These are phyloP conservation scores for Cephus sareptanus DNA, from an alignment of 2,888 invertebrate species.

Conservation along the genomic window DNA sequence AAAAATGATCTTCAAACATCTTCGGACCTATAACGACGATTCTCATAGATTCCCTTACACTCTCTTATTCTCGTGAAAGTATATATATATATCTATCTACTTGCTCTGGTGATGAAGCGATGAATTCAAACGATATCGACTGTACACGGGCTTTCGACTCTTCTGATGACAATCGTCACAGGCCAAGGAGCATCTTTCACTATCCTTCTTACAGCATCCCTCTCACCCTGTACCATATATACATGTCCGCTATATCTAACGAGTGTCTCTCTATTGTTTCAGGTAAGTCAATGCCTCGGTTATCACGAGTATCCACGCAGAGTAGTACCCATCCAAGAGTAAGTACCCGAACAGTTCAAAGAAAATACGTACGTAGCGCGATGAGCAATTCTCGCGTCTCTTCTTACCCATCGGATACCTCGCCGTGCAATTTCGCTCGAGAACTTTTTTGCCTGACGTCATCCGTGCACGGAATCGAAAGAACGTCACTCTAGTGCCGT, in stretches of 20 bases:
- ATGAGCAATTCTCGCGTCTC: background rate
- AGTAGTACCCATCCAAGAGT: background rate
- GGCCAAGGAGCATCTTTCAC: background rate
- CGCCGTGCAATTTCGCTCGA: background rate
- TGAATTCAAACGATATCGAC: background rate
- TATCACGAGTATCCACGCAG: background rate
- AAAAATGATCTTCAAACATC: background rate
- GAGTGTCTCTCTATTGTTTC: background rate
- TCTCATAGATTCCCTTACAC: background rate
- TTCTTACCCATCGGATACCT: background rate
- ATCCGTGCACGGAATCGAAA: background rate
- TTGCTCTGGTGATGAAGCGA: background rate
- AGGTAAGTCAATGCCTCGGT: background rate
- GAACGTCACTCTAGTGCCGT: background rate
- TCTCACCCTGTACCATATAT: background rate
- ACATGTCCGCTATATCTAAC: background rate
- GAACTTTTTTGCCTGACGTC: background rate
- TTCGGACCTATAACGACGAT: background rate
- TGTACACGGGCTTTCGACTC: background rate
- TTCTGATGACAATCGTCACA: background rate
- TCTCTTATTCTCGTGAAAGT: background rate
- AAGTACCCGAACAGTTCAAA: background rate
- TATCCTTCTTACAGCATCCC: background rate
- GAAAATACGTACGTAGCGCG: background rate
- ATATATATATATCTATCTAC: background rate